Percentiles rank a stretch among this genome's conserved stretches.
Evolutionary conservation across 2,113 vertebrate species (phyloP).

Genomic region (Hippolais icterina): DNA sequence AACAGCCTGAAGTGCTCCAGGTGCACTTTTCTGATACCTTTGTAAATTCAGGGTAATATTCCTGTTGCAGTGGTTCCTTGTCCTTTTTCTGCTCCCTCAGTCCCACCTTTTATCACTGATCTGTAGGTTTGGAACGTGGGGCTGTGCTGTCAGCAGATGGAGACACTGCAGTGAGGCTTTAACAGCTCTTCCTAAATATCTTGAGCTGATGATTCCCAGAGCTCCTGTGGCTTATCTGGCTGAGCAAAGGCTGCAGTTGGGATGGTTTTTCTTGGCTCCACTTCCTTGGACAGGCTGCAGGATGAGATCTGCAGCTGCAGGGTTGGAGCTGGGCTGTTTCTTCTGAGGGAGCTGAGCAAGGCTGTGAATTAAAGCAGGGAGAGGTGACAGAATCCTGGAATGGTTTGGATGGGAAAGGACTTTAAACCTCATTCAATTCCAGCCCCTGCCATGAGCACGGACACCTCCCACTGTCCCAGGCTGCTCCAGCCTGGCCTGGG

Average conservation of each 20-base stretch:
- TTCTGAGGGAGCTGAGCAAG: neutral
- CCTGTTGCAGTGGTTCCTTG: neutral
- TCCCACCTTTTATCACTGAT: neutral
- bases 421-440: neutral
- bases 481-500: neutral
- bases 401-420: neutral
- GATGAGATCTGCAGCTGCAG: neutral
- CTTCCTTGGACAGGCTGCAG: neutral
- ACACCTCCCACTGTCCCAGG: neutral
- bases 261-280: neutral
- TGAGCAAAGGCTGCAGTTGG: neutral
- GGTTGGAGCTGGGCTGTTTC: neutral
- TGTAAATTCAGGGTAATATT: neutral
- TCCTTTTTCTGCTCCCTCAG: neutral
- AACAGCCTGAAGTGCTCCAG: neutral
- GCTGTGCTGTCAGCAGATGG: neutral
- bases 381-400: neutral
- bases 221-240: neutral
- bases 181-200: accelerated
- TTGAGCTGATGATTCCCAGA: neutral
- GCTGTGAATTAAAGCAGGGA: accelerated
- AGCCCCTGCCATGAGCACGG: neutral
- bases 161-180: neutral
- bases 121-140: neutral
- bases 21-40: accelerated